A percentile compares a stretch with the other conserved stretches of the same genome.
These are phyloP conservation scores for Dermochelys coriacea DNA, from an alignment of 2,797 vertebrate genomes.

Conservation along the genomic window DNA sequence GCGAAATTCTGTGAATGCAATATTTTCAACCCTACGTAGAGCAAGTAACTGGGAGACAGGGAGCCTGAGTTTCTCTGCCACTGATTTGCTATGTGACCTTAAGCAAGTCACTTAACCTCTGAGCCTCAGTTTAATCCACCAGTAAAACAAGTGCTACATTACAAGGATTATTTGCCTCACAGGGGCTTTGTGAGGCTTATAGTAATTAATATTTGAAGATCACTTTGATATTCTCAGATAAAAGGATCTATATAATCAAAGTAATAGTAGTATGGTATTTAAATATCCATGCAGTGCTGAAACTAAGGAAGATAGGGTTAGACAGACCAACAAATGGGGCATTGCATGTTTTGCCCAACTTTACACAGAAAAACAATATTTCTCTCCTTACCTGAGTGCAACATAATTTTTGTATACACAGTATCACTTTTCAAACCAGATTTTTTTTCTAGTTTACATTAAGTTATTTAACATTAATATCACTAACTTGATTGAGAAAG, in stretches of 20 bases:
- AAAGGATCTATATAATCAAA: slow-evolving; percentile 20
- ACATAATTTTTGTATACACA: neutral
- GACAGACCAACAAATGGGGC: neutral
- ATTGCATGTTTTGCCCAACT: neutral
- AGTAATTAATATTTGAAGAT: neutral
- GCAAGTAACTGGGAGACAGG: neutral
- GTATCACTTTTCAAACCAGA: neutral
- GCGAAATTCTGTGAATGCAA: neutral
- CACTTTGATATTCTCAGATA: slow-evolving; percentile 8
- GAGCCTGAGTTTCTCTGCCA: neutral
- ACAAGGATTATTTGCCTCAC: neutral
- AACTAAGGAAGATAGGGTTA: neutral
- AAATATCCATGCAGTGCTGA: neutral
- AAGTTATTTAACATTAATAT: neutral
- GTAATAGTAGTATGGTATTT: neutral
- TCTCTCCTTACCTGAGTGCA: neutral
- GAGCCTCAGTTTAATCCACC: neutral
- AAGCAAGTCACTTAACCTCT: neutral
- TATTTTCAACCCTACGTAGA: neutral
- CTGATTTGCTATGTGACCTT: neutral
- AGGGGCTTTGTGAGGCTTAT: neutral
- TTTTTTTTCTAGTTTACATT: neutral
- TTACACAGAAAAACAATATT: neutral
- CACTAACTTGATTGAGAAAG: neutral
- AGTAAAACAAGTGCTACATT: neutral